Base-by-base conservation (phyloP, 2,797 vertebrate species). In the Brachyrhaphis roseni region DNA sequence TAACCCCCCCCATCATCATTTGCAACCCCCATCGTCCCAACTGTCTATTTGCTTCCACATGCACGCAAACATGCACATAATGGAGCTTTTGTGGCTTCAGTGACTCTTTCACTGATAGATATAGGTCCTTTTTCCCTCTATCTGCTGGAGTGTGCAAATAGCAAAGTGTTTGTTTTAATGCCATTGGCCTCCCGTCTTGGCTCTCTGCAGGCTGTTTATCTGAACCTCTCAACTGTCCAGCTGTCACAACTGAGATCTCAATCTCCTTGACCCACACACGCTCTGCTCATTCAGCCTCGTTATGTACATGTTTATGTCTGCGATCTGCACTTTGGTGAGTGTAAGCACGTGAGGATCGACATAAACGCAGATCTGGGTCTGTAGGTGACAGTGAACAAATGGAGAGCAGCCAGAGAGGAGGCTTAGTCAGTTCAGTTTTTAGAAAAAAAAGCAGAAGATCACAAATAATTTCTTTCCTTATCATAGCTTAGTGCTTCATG, bases 221-320 rank as follows among this genome's bases (percentile, higher is more conserved):
- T 91, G 91, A 89, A 88, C 87, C 90, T 94, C 92, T 95, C 88
- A 53, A 91, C 93, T 86, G 90, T 93, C 93, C 95, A 95, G 95
- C 95, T 96, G 95, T 95, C 95, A 94, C 92, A 95, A 94, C 94
- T 94, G 66, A 91, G 93, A 94, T 93, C 89, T 92, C 92, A 89
- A 92, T 94, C 91, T 87, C 82, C 82, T 70, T 84, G 90, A 92
- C 94, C 90, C 88, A 70, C 86, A 76, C 92, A 79, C 82, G 23
- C 84, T 85, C 80, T n/a, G 2, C 83, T 86, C 89, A 26, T 75
- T 82, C 84, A 5, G 78, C 86, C 85, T 80, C 70, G 91, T 80
- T 87, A 78, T 79, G 77, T 68, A 84, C 84, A 49, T 83, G 85
- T 86, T 83, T 85, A 83, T 70, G 87, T 83, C 43, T 45, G 79